Evolutionary conservation across 2,888 invertebrate genomes (phyloP).

Genomic region (Limnephilus auricula): DNA sequence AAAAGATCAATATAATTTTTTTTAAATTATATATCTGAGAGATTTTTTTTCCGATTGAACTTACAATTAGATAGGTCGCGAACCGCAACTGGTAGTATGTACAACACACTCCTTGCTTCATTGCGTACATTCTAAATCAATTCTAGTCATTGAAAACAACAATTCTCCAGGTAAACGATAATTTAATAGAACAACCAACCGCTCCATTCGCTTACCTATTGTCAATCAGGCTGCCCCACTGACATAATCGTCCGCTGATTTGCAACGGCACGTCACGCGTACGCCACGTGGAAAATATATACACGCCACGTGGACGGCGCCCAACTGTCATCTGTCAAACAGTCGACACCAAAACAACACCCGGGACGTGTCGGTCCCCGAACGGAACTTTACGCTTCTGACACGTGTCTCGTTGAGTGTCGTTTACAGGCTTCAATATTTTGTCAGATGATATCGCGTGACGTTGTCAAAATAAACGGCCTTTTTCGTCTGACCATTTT

Average conservation of each 20-base stretch:
- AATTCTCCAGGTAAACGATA: background rate
- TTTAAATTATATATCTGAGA: too few relatives aligned
- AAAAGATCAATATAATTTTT: too few relatives aligned
- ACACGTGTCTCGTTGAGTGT: background rate
- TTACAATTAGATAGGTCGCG: too few relatives aligned
- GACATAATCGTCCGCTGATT: background rate
- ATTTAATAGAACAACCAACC: background rate
- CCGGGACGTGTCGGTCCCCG: background rate
- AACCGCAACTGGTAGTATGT: too few relatives aligned
- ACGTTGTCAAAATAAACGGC: background rate
- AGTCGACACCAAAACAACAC: background rate
- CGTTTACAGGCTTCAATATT: background rate
- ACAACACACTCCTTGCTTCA: too few relatives aligned
- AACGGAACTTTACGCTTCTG: too few relatives aligned
- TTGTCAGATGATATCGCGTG: background rate
- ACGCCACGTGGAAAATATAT: background rate
- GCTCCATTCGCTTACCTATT: background rate
- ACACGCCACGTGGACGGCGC: background rate
- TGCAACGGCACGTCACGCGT: background rate
- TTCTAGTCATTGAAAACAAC: too few relatives aligned
- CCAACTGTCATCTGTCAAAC: background rate
- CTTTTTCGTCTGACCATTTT: background rate
- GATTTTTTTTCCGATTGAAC: too few relatives aligned
- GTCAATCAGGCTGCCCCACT: background rate
- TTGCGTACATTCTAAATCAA: too few relatives aligned